Base-by-base conservation (phyloP, 2,797 vertebrate genomes). In the Denticeps clupeoides region DNA sequence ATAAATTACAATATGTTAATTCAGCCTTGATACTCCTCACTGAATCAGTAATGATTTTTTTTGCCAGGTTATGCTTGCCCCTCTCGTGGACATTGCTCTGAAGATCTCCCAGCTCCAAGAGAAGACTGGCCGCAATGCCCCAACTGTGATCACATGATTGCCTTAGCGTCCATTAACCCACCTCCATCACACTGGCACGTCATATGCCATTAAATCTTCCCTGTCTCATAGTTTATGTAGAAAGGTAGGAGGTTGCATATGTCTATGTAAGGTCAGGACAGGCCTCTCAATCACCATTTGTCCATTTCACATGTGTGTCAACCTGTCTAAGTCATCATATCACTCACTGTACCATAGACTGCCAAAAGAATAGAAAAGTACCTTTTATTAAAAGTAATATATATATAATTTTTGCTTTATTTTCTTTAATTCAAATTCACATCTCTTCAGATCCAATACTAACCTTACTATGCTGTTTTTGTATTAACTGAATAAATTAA, bases 81-180 rank as follows among this genome's bases (percentile, higher is more conserved):
- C 95, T 10, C 87, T 99, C 51, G 83, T 98, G 26, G 86, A 89
- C 64, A 97, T 99, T 33, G 87, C 92, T 16, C 77, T 98, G 67
- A 96, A 89, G 68, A 77, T 95, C 22, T 99, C 95, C 4, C 84
- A 93, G 64, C 88, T 99, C 19, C 85, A 88, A 0, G 91, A 97
- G 58, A 75, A 67, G 50, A 97, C 91, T 0, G 89, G 91, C 29
- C 92, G 94, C 58, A 72, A 77, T 0, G 84, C 75, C 4, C 95
- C 94, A 3, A 98, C 93, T 1, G 93, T 99, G 60, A 96, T 99
- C 72, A 99, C 95, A 80, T 97, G 85, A 85, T 72, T 60, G 29
- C 46, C 15, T 49, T 53, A 15, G 4, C 50, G 40, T 41, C 18
- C 26, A 1, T 21, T 53, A 38, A 5, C 28, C 16, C 21, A 11